These are phyloP conservation scores for Leptura quadrifasciata DNA, from an alignment of 2,888 invertebrate genomes.

Conservation along the genomic window DNA sequence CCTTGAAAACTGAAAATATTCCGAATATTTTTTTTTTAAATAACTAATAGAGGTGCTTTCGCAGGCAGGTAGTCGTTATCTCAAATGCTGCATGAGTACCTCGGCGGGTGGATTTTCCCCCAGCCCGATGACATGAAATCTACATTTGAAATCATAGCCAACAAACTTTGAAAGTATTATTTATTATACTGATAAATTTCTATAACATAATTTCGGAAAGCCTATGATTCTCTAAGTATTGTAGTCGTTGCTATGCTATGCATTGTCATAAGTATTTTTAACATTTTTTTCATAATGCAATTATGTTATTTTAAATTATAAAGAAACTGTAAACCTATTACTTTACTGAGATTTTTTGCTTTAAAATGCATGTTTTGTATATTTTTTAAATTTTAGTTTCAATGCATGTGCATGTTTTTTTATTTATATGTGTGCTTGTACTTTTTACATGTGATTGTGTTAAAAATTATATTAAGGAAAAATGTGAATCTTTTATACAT, in stretches of 20 bases:
- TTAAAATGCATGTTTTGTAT: conserved; percentile 49
- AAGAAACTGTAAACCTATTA: conserved; percentile 28
- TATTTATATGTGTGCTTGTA: conserved; percentile 50
- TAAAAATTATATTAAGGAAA: conserved; percentile 32
- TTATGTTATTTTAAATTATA: conserved; percentile 36
- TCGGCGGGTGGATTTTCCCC: no score
- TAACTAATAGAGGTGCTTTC: no score
- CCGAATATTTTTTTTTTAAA: no score
- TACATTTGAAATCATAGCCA: no score
- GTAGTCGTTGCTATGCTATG: conserved; percentile 52
- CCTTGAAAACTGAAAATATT: no score
- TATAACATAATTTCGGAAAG: conserved; percentile 38
- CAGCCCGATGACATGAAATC: no score
- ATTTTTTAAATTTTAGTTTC: conserved; percentile 42
- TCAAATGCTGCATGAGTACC: no score
- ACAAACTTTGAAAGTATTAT: no score
- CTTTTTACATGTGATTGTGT: conserved; percentile 27
- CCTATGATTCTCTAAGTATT: conserved; percentile 42
- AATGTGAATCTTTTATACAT: conserved; percentile 41
- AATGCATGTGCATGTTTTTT: conserved; percentile 60
- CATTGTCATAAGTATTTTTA: conserved; percentile 48
- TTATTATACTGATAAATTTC: no score
- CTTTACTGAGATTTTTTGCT: conserved; percentile 45
- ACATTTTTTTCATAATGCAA: conserved; percentile 40
- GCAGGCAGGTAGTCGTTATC: no score